A percentile compares a stretch with the other conserved stretches of the same genome.
phyloP scores from a whole-genome alignment of 2,888 invertebrate genomes.

The Lasioglossum leucozonium region DNA sequence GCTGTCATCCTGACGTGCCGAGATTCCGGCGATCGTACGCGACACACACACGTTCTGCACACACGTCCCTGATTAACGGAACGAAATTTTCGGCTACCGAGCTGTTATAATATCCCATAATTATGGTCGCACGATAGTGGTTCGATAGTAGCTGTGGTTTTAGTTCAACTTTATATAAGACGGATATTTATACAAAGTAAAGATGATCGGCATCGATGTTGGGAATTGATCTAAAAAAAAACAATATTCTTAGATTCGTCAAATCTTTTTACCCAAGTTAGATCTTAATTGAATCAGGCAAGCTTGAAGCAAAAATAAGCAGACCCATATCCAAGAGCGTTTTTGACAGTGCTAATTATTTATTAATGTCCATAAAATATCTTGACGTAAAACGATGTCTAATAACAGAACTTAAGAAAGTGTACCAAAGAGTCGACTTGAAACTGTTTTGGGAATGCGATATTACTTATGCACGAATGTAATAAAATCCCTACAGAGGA shows the following conservation, averaged over 20 bases:
- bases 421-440: fast-evolving
- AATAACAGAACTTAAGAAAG: no score
- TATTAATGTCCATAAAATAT: no score
- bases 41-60: constrained; percentile 28
- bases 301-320: no score
- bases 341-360: no score
- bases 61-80: background rate
- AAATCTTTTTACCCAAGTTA: no score
- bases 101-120: background rate
- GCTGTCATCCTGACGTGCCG: constrained; percentile 46
- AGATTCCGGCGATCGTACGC: constrained; percentile 59
- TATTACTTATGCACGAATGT: background rate
- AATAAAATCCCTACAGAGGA: background rate
- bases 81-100: background rate
- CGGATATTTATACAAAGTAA: background rate
- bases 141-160: background rate
- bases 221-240: no score
- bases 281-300: no score
- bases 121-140: background rate
- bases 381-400: no score
- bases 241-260: no score
- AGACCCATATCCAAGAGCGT: no score
- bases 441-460: background rate
- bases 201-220: no score
- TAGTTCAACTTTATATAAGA: background rate